These are phyloP conservation scores for Raja brachyura DNA, from an alignment of 2,113 vertebrate genomes.

Conservation along the genomic window DNA sequence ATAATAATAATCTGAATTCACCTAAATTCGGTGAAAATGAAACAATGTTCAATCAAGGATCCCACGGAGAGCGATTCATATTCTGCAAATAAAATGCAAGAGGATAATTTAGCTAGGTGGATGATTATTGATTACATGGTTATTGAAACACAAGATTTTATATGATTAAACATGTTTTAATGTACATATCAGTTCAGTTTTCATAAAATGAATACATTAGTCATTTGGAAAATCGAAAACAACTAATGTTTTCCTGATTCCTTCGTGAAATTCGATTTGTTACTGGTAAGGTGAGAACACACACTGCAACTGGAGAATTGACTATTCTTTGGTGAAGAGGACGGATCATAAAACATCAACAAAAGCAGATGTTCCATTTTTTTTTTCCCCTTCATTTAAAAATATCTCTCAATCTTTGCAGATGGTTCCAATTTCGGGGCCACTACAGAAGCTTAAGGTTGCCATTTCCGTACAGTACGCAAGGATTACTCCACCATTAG, in stretches of 20 bases:
- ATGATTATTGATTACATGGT: background rate
- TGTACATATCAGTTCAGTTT: background rate
- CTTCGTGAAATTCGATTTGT: background rate
- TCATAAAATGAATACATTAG: background rate
- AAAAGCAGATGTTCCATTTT: no score
- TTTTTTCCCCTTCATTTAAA: no score
- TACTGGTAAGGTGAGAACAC: background rate
- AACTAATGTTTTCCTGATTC: background rate
- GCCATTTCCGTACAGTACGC: no score
- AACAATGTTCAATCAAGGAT: background rate
- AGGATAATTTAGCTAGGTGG: background rate
- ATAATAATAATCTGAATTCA: background rate
- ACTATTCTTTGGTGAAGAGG: background rate
- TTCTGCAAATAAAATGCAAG: background rate
- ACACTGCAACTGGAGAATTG: background rate
- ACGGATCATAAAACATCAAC: no score
- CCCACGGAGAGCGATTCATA: background rate
- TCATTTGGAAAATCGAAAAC: background rate
- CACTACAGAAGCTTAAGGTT: no score
- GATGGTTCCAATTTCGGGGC: no score
- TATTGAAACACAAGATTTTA: background rate
- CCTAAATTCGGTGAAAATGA: background rate
- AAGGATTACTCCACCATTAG: no score
- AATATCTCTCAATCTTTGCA: no score
- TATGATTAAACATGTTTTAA: background rate